Conservation (phyloP, 2,888 invertebrate species). For the Anaspis maculata region DNA sequence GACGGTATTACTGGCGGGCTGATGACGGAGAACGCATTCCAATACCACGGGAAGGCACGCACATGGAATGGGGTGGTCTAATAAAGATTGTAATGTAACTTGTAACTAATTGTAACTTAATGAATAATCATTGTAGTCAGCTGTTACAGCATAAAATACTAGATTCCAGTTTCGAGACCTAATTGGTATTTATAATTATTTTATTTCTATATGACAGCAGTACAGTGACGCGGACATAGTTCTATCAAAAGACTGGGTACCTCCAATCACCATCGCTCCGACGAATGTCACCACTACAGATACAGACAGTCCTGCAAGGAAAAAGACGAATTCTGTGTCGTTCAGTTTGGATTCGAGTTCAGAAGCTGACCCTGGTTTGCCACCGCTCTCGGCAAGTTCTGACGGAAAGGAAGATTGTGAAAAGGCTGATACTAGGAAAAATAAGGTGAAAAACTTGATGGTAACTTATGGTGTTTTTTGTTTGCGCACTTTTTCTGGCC, state of each 20-base stretch:
- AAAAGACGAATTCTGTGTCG: slow-evolving; percentile 64
- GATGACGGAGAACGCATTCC: too few relatives aligned
- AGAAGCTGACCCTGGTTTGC: slow-evolving; percentile 42
- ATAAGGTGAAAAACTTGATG: slow-evolving; percentile 49
- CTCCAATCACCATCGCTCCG: slow-evolving; percentile 72
- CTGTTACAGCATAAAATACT: too few relatives aligned
- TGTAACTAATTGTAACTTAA: too few relatives aligned
- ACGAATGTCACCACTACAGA: slow-evolving; percentile 53
- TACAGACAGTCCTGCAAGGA: slow-evolving; percentile 48
- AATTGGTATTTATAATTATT: too few relatives aligned
- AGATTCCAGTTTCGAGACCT: too few relatives aligned
- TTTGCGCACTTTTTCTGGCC: too few relatives aligned
- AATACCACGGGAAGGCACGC: too few relatives aligned
- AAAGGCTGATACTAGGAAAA: slow-evolving; percentile 61
- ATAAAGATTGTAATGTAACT: too few relatives aligned
- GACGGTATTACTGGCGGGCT: too few relatives aligned
- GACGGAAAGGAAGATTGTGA: slow-evolving; percentile 48
- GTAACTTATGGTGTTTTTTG: too few relatives aligned
- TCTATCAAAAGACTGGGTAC: slow-evolving; percentile 79
- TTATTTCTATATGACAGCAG: slow-evolving; percentile 42
- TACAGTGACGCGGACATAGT: slow-evolving; percentile 86
- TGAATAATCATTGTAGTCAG: too few relatives aligned
- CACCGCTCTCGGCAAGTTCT: slow-evolving; percentile 29
- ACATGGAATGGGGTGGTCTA: too few relatives aligned
- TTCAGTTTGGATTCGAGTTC: slow-evolving; percentile 60